phyloP scores from a whole-genome alignment of 1,140 invertebrate genomes.

The Drosophila ananassae region DNA sequence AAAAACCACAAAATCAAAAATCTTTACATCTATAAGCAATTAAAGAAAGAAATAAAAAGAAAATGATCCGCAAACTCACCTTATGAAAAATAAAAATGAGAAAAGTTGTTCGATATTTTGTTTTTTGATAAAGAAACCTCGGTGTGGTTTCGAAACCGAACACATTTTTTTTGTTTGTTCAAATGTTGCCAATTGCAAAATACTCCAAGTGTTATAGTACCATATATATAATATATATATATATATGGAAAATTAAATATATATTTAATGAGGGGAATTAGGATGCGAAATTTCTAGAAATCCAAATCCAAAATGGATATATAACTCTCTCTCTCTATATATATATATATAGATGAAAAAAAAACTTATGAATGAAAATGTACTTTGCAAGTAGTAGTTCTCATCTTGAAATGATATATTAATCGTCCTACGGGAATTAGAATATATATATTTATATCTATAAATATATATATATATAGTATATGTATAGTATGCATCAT shows the following conservation, averaged over 20 bases:
- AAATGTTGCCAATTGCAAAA: conserved; percentile 44
- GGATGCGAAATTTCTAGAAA: conserved; percentile 9
- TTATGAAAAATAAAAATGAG: background rate
- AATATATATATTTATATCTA: conserved; percentile 9
- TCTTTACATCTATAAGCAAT: conserved; percentile 24
- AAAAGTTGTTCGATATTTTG: conserved; percentile 27
- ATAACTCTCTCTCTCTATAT: conserved; percentile 6
- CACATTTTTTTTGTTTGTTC: conserved; percentile 25
- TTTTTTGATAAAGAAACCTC: conserved; percentile 15
- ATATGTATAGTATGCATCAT: conserved; percentile 12
- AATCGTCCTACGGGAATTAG: conserved; percentile 22
- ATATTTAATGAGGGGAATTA: conserved; percentile 7
- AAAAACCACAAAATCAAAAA: background rate
- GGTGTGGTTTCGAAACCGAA: conserved; percentile 24
- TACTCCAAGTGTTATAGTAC: conserved; percentile 34
- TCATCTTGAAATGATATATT: conserved; percentile 19
- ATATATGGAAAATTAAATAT: conserved; percentile 4
- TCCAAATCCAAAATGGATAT: background rate
- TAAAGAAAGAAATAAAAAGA: background rate
- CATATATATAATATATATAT: conserved; percentile 4
- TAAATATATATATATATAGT: background rate
- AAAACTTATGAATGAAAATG: background rate
- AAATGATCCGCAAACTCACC: conserved; percentile 11
- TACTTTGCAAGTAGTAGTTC: conserved; percentile 13
- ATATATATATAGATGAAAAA: conserved; percentile 9